phyloP scores from a whole-genome alignment of 2,888 invertebrate genomes.

The Drosophila suboccidentalis region DNA sequence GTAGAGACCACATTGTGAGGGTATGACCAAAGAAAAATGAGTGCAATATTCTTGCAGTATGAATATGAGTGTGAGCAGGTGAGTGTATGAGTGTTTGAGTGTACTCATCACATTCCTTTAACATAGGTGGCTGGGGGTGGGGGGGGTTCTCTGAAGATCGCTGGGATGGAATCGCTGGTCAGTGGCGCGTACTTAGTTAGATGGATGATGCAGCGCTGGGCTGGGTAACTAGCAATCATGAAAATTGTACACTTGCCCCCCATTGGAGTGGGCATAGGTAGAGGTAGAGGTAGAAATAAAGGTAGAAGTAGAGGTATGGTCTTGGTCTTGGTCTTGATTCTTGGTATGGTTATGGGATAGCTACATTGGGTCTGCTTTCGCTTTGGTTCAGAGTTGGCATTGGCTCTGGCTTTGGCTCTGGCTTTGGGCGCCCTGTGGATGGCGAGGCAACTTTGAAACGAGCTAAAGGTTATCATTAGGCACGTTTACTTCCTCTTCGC shows the following conservation, averaged over 20 bases:
- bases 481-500: slow-evolving; percentile 76
- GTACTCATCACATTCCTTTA: slow-evolving; percentile 45
- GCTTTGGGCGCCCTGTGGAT: slow-evolving; percentile 47
- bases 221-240: slow-evolving; percentile 72
- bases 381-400: slow-evolving; percentile 22
- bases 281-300: slow-evolving; percentile 4
- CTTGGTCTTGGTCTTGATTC: neutral
- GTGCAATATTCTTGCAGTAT: slow-evolving; percentile 42
- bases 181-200: slow-evolving; percentile 78
- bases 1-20: neutral
- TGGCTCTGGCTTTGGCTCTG: slow-evolving; percentile 3
- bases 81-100: slow-evolving; percentile 14
- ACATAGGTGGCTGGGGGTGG: too few species aligned
- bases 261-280: slow-evolving; percentile 36
- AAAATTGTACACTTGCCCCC: slow-evolving; percentile 69
- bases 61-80: slow-evolving; percentile 4
- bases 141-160: neutral
- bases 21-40: slow-evolving; percentile 31
- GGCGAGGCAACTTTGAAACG: slow-evolving; percentile 46
- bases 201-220: slow-evolving; percentile 59
- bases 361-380: slow-evolving; percentile 31
- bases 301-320: neutral
- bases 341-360: slow-evolving; percentile 15
- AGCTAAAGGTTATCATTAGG: slow-evolving; percentile 80
- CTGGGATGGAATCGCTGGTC: slow-evolving; percentile 44